A percentile compares a stretch with the other conserved stretches of the same genome.
Conservation (phyloP, 1,140 invertebrate species). For the Trinorchestia longiramus region DNA sequence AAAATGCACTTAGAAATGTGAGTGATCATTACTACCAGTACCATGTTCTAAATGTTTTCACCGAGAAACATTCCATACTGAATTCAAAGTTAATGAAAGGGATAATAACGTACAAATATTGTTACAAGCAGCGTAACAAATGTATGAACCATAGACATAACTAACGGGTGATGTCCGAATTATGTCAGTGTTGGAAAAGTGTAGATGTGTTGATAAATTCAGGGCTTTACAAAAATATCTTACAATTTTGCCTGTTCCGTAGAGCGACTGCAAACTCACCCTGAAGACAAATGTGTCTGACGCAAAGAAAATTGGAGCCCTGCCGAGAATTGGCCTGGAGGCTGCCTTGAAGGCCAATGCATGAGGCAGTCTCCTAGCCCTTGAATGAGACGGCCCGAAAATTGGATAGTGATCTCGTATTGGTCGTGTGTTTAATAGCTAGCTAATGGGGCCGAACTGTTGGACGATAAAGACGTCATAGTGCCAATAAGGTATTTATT, state of each 20-base stretch:
- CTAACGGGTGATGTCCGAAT: not conserved
- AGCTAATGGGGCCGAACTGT: too few species aligned
- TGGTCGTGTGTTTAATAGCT: not conserved
- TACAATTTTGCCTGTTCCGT: not conserved
- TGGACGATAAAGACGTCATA: too few species aligned
- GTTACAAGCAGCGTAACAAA: not conserved
- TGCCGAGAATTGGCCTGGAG: not conserved
- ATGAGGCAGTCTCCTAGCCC: not conserved
- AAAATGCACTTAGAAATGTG: not conserved
- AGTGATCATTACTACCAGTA: not conserved
- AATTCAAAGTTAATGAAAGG: not conserved
- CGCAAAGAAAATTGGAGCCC: not conserved
- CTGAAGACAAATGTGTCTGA: not conserved
- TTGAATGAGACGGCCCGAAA: not conserved
- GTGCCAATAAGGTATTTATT: not conserved
- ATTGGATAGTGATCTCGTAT: not conserved
- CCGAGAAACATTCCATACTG: not conserved
- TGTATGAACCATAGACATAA: not conserved
- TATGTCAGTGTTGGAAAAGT: not conserved
- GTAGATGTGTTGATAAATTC: not conserved
- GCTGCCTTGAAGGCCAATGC: not conserved
- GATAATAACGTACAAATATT: not conserved
- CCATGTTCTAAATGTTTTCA: too few species aligned
- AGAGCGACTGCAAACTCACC: not conserved
- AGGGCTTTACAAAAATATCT: not conserved